Percentiles rank a stretch among this genome's conserved stretches.
Conservation (phyloP, 2,888 invertebrate species). For the Rhimphoctona megacephalus region DNA sequence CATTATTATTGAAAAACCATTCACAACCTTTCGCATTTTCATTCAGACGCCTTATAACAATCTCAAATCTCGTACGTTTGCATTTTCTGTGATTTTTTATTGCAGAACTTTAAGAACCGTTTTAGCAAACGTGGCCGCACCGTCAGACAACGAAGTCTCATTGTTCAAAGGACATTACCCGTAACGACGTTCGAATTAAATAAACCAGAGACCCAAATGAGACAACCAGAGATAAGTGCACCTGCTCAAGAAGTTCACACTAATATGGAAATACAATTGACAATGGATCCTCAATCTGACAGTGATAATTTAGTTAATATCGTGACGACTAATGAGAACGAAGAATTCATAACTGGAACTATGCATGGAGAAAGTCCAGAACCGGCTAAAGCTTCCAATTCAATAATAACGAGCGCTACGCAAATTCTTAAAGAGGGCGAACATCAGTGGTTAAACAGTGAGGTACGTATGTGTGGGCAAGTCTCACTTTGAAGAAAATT, state of each 20-base stretch:
- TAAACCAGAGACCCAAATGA: conserved; percentile 7
- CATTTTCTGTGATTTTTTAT: background rate
- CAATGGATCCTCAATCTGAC: conserved; percentile 45
- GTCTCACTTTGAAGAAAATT: no score
- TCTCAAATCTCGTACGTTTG: background rate
- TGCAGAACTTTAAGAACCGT: conserved; percentile 84
- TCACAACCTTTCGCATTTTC: no score
- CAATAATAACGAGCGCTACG: conserved; percentile 83
- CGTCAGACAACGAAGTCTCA: conserved; percentile 87
- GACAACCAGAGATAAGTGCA: conserved; percentile 32
- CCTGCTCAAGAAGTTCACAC: conserved; percentile 62
- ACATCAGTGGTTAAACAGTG: conserved; percentile 90
- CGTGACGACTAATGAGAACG: conserved; percentile 58
- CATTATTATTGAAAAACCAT: no score
- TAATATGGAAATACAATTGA: conserved; percentile 67
- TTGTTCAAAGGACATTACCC: conserved; percentile 91
- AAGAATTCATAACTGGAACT: conserved; percentile 61
- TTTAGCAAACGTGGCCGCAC: conserved; percentile 84
- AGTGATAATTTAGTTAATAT: conserved; percentile 66
- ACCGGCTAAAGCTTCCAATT: conserved; percentile 80
- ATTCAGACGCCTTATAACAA: no score
- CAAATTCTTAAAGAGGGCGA: conserved; percentile 86
- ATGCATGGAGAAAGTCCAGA: conserved; percentile 67
- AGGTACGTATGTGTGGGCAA: conserved; percentile 84
- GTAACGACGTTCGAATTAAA: conserved; percentile 79